Evolutionary conservation across 2,113 vertebrate species (phyloP), one percentile per base, ranked within the genome.

Genomic region (Lepisosteus osseus): DNA sequence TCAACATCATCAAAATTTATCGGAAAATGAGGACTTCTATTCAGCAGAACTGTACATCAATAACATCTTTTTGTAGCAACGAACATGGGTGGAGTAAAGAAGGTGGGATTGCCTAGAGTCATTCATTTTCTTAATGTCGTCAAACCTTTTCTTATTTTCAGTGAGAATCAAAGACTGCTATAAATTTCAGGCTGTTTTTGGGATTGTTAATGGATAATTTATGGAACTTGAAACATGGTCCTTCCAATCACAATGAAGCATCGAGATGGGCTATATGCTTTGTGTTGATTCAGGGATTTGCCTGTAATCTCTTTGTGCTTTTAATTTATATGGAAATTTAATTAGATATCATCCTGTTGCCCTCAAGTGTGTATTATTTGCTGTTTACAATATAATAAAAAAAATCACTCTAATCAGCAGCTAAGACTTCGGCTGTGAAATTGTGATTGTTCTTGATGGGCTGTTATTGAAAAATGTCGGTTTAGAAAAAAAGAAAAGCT

Each of bases 301-400:
- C 79, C 82, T 84, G 78, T 83, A 85, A 85, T 87, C 84, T 86
- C 73, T 77, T 67, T 78, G 51, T 40, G 77, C 78, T 85, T 89
- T 83, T 86, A 83, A 88, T 91, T 84, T 89, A 87, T 87, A 90
- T 90, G 90, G 85, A 90, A 89, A 90, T 91, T 74, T 71, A 76
- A 87, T 80, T 79, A 42, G 5, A 77, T 79, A 79, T 80, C 73
- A 54, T 77, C 78, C 65, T 74, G 89, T 86, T 86, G 81, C 79
- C 80, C 72, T 2, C 69, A 73, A 86, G 85, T 88, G 85, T 84
- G 86, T 79, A 83, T 82, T 82, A 79, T 86, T 82, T 79, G 54
- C 69, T 67, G 61, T 73, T 80, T 72, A 83, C 83, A 88, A 83
- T 82, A 78, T 76, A 83, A 77, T 77, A 75, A 84, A 84, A 87